These are phyloP conservation scores for Cotesia typhae DNA, from an alignment of 1,140 invertebrate species.

Conservation along the genomic window DNA sequence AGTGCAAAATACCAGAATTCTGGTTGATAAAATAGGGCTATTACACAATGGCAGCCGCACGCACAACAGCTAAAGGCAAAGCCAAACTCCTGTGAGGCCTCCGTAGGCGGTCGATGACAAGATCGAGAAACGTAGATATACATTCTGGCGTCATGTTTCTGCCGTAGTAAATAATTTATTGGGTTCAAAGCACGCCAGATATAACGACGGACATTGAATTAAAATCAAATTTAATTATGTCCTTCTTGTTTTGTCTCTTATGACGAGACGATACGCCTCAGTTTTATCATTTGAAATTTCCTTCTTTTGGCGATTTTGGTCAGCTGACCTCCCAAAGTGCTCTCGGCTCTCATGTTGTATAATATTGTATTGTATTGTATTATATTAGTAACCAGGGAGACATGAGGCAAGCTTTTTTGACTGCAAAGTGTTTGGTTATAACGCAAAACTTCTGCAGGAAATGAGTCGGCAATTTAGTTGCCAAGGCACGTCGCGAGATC, in stretches of 20 bases:
- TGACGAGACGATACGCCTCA: conserved; percentile 7
- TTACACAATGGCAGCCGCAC: conserved; percentile 23
- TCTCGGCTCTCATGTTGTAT: too few species aligned
- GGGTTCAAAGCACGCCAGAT: conserved; percentile 44
- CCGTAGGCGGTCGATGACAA: conserved; percentile 46
- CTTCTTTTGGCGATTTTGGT: too few species aligned
- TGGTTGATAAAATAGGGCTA: conserved; percentile 9
- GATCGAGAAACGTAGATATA: conserved; percentile 51
- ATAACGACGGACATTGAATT: conserved; percentile 44
- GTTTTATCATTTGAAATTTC: background rate
- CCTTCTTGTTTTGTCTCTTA: conserved; percentile 4
- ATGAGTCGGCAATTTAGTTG: conserved; percentile 43
- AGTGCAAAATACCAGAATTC: too few species aligned
- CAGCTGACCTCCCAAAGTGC: too few species aligned
- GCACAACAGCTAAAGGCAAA: background rate
- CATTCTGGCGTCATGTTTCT: conserved; percentile 48
- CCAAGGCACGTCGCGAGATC: conserved; percentile 50
- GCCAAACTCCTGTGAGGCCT: background rate
- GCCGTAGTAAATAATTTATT: conserved; percentile 57
- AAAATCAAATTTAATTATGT: background rate
- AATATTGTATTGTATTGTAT: background rate
- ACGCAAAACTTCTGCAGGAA: conserved; percentile 28
- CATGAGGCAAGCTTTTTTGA: conserved; percentile 36
- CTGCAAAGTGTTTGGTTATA: conserved; percentile 13
- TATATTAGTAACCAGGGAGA: conserved; percentile 5